Percentiles rank a stretch among this genome's conserved stretches.
phyloP scores from a whole-genome alignment of 2,888 invertebrate genomes.

The Papilio demoleus region DNA sequence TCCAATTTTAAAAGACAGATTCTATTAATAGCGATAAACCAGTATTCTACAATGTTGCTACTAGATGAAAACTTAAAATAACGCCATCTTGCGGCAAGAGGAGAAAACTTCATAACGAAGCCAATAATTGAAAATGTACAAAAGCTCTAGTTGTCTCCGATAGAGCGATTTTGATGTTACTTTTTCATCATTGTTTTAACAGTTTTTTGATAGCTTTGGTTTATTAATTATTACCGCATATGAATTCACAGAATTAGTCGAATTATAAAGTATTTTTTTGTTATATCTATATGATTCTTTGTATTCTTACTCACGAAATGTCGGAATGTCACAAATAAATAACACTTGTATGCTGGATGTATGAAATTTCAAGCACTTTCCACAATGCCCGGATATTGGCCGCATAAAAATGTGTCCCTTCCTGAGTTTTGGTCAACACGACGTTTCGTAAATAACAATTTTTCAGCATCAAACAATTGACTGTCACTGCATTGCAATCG shows the following conservation, averaged over 20 bases:
- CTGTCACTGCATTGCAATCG: constrained; percentile 32
- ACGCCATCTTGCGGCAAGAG: constrained; percentile 7
- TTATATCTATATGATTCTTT: not conserved
- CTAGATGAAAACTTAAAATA: not conserved
- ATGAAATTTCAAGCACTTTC: constrained; percentile 22
- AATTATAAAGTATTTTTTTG: too few relatives aligned
- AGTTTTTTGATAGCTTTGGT: not conserved
- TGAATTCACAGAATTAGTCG: too few relatives aligned
- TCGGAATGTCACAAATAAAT: not conserved
- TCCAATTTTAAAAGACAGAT: not conserved
- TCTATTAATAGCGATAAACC: constrained; percentile 18
- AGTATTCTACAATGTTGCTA: not conserved
- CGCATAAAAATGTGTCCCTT: constrained; percentile 35
- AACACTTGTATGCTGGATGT: not conserved
- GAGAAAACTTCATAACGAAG: not conserved
- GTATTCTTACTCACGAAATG: not conserved
- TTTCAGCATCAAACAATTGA: constrained; percentile 42
- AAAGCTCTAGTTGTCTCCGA: not conserved
- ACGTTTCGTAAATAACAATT: constrained; percentile 41
- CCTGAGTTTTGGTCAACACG: constrained; percentile 31
- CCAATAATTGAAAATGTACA: not conserved
- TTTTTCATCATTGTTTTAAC: not conserved
- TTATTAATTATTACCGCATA: not conserved
- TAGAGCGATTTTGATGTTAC: not conserved
- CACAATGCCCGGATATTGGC: constrained; percentile 39